phyloP scores from a whole-genome alignment of 1,140 invertebrate species.

The Bombyx mori region ASM3026992v2 NC_085118.1:9065001-9065500 shows the following conservation, averaged over 20 bases:
- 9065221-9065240: slow-evolving; percentile 96
- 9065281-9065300: slow-evolving; percentile 92
- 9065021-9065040: too few species aligned
- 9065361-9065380: slow-evolving; percentile 59
- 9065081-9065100: not conserved
- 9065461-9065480: slow-evolving; percentile 95
- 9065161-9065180: slow-evolving; percentile 92
- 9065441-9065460: slow-evolving; percentile 86
- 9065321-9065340: slow-evolving; percentile 91
- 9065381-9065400: not conserved
- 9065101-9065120: slow-evolving; percentile 80
- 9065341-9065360: slow-evolving; percentile 87
- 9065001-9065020: too few species aligned
- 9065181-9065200: slow-evolving; percentile 88
- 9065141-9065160: slow-evolving; percentile 95
- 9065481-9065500: slow-evolving; percentile 91
- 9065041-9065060: too few species aligned
- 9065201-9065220: slow-evolving; percentile 88
- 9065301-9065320: slow-evolving; percentile 91
- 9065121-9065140: slow-evolving; percentile 92
- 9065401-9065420: not conserved
- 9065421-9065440: slow-evolving; percentile 65
- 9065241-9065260: slow-evolving; percentile 91
- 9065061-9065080: not conserved
- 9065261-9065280: slow-evolving; percentile 95